Percentiles rank a stretch among this genome's conserved stretches.
Conservation (phyloP, 2,888 invertebrate species). For the Agrotis exclamationis region DNA sequence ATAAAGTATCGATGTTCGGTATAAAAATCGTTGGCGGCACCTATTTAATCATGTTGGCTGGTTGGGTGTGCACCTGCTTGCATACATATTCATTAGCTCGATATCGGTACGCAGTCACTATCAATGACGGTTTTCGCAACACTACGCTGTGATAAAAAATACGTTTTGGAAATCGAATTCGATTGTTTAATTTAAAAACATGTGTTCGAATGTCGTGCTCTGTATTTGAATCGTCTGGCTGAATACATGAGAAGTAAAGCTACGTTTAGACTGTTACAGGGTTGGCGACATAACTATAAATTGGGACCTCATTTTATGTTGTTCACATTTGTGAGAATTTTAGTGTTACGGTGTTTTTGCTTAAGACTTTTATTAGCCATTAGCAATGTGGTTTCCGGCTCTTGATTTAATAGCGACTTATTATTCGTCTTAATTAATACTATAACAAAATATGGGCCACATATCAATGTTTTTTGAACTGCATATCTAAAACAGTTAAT, state of each 20-base stretch:
- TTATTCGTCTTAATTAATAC: slow-evolving; percentile 33
- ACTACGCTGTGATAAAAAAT: slow-evolving; percentile 64
- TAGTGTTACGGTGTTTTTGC: background rate
- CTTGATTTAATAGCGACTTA: slow-evolving; percentile 19
- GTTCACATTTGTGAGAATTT: slow-evolving; percentile 18
- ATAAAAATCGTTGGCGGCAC: slow-evolving; percentile 87
- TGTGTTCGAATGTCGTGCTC: slow-evolving; percentile 58
- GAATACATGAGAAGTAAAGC: slow-evolving; percentile 54
- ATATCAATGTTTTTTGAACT: slow-evolving; percentile 34
- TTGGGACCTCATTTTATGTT: slow-evolving; percentile 24
- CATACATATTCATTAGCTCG: slow-evolving; percentile 89
- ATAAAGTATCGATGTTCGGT: slow-evolving; percentile 81
- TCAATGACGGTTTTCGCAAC: slow-evolving; percentile 84
- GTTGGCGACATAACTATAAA: slow-evolving; percentile 30
- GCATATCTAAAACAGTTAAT: slow-evolving; percentile 50
- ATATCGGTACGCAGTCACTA: slow-evolving; percentile 83
- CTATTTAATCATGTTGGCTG: slow-evolving; percentile 85
- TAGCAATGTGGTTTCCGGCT: slow-evolving; percentile 17
- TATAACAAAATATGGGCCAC: slow-evolving; percentile 15
- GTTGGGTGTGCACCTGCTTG: slow-evolving; percentile 83
- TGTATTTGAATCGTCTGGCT: slow-evolving; percentile 61
- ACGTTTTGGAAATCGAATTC: slow-evolving; percentile 65
- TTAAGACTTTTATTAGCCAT: background rate
- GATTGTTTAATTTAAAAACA: slow-evolving; percentile 62
- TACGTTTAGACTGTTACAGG: slow-evolving; percentile 43